These are phyloP conservation scores for Luperina nickerlii DNA, from an alignment of 2,888 invertebrate genomes.

Conservation along the genomic window DNA sequence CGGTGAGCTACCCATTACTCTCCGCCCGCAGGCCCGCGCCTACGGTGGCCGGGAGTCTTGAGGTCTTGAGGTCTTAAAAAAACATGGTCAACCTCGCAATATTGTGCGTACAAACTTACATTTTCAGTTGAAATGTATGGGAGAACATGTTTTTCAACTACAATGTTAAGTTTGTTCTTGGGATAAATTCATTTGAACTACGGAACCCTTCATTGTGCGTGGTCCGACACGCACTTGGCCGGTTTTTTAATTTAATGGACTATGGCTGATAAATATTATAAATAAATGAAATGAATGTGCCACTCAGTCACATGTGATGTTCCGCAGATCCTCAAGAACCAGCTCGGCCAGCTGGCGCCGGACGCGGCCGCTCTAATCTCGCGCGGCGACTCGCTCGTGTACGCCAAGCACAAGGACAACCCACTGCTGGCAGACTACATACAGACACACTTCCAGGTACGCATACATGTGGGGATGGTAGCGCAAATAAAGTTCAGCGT, in stretches of 20 bases:
- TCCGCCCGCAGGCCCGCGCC: too few species aligned
- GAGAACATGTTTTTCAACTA: too few species aligned
- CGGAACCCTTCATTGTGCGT: too few species aligned
- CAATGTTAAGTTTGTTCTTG: too few species aligned
- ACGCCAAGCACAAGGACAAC: constrained; percentile 91
- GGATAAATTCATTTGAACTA: too few species aligned
- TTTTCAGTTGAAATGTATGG: too few species aligned
- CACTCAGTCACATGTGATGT: not conserved
- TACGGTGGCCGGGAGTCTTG: too few species aligned
- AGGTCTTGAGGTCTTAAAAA: too few species aligned
- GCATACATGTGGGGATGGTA: not conserved
- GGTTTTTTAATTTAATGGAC: not conserved
- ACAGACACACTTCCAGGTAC: constrained; percentile 87
- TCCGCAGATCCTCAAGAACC: constrained; percentile 91
- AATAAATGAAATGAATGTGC: not conserved
- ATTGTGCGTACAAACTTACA: too few species aligned
- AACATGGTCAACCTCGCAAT: too few species aligned
- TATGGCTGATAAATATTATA: not conserved
- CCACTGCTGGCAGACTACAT: constrained; percentile 90
- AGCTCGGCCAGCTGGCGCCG: constrained; percentile 92
- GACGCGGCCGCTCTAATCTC: constrained; percentile 94
- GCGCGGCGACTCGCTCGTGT: constrained; percentile 93
- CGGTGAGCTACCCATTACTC: too few species aligned
- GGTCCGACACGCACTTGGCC: too few species aligned
- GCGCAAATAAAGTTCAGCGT: not conserved